Base-by-base conservation (phyloP, 2,888 invertebrate species). In the Protophormia terraenovae region DNA sequence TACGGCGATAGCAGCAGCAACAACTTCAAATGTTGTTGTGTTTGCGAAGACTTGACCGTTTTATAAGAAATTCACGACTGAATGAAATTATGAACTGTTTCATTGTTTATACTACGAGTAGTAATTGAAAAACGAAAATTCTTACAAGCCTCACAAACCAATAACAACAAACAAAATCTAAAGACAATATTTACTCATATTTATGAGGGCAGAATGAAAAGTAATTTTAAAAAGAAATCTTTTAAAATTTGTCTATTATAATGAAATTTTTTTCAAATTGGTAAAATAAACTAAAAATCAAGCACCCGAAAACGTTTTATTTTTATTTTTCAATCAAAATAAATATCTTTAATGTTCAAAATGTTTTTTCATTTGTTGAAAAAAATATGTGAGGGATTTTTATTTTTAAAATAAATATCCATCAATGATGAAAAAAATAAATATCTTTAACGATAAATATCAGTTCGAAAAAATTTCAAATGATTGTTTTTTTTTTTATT, bases 41-140 rank as follows among this genome's bases (percentile, higher is more conserved):
- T 27, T 58, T 50, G 55, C 62, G n/a, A 86, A 88, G 88, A 90
- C 90, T 88, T 89, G 87, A 87, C 86, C 87, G 90, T 86, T 89
- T 89, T 87, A 89, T 89, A 87, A 88, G 89, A 89, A 87, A 88
- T 89, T 89, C 88, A 89, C 89, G 88, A 91, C 91, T 91, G 90
- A 91, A 89, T 87, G 88, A 87, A 86, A 86, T 88, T 88, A 87
- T 87, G 87, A 88, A 89, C 83, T 88, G 90, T 87, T 89, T 89
- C 89, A 89, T 87, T 89, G 88, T 90, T 91, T 89, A 75, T 82
- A 85, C 69, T 58, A n/a, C 14, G 32, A 47, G 55, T 55, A n/a
- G 53, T 29, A 64, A 53, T 62, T 60, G 78, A 41, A 71, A 81
- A 69, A 64, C 69, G n/a, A 82, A 82, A 82, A 76, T 75, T 73